Base-by-base conservation (phyloP, 2,113 vertebrate species). In the Ctenodactylus gundi region DNA sequence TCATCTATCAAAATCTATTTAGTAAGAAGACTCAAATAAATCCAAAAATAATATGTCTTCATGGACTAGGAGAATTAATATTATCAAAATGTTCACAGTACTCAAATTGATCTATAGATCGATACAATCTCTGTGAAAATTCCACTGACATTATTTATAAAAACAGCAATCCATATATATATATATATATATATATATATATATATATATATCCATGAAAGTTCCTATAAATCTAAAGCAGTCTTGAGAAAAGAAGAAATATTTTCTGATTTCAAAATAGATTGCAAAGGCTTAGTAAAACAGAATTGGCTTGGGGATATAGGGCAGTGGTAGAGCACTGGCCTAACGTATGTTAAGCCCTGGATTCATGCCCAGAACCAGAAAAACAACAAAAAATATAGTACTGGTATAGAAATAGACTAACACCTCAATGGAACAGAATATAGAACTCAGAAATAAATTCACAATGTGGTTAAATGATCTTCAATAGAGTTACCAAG, bases 1-100 rank as follows among this genome's bases (percentile, higher is more conserved):
- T 20, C 72, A 88, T 60, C 64, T 41, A 94, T 95, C 65, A 92
- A 94, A 96, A 83, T 83, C 41, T 14, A 90, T 84, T 92, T 88
- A 65, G 68, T 67, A 77, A 76, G 64, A 53, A 78, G 72, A 90
- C 36, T 75, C 41, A 72, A 34, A 55, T 39, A 72, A 85, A 62
- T 64, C 11, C 20, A 31, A 41, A 13, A 62, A 44, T 25, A 86
- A 36, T 2, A 1, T 41, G 15, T 57, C 39, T 78, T 78, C 53
- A 67, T 39, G 27, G 20, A 89, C 15, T 77, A 34, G 41, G 89
- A 49, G 18, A 77, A 89, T 31, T 73, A 49, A 18, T 70, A 85
- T 44, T 51, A 36, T 51, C 36, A 85, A 68, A 89, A 60, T 89
- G 17, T 55, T 23, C n/a, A 51, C 65, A 49, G 21, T 76, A 58